These are phyloP conservation scores for Procambarus virginalis DNA, from an alignment of 1,140 invertebrate genomes.

Conservation along the genomic window DNA sequence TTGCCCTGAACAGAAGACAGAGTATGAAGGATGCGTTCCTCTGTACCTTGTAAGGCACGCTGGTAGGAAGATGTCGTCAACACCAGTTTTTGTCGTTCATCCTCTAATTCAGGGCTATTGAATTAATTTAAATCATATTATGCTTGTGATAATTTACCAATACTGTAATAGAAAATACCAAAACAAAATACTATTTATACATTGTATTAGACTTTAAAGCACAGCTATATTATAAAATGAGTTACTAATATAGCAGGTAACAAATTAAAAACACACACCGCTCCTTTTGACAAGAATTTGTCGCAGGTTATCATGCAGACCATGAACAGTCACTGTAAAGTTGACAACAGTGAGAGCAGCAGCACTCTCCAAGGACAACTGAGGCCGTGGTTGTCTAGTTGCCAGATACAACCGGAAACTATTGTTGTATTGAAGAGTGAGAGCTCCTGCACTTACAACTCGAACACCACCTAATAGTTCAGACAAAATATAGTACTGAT, in stretches of 20 bases:
- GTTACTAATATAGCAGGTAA: too few relatives aligned
- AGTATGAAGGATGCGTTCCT: conserved; percentile 77
- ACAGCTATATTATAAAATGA: too few relatives aligned
- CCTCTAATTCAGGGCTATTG: conserved; percentile 62
- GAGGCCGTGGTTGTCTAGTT: conserved; percentile 93
- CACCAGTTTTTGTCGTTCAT: conserved; percentile 75
- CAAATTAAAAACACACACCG: conserved; percentile 71
- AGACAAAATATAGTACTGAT: too few relatives aligned
- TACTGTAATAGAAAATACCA: not conserved
- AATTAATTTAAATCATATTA: not conserved
- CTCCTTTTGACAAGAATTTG: conserved; percentile 90
- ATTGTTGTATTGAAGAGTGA: conserved; percentile 80
- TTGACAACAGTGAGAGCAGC: conserved; percentile 95
- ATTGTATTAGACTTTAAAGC: too few relatives aligned
- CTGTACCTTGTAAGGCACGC: conserved; percentile 77
- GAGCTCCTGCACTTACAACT: conserved; percentile 76
- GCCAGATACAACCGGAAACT: conserved; percentile 95
- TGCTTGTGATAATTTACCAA: not conserved
- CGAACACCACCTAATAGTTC: conserved; percentile 22
- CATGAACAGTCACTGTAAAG: conserved; percentile 90
- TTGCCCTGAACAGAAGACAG: conserved; percentile 77
- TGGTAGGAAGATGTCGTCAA: conserved; percentile 76
- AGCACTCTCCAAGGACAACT: conserved; percentile 92
- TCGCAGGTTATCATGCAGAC: conserved; percentile 92
- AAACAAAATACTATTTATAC: too few relatives aligned